Conservation (phyloP, 2,888 invertebrate species). For the Cecidostiba fungosa region DNA sequence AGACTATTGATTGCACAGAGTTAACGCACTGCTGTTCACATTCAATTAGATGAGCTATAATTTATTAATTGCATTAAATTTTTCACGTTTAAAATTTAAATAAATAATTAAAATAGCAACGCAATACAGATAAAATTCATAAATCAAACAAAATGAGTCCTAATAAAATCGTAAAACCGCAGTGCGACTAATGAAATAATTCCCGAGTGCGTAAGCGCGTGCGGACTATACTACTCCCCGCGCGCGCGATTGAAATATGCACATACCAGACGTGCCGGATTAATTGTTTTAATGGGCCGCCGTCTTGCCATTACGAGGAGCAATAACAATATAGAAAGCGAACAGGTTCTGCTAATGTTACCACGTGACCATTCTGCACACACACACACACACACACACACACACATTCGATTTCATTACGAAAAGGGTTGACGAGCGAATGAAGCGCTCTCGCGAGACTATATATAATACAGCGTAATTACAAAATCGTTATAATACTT, state of each 20-base stretch:
- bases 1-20: background rate
- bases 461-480: conserved; percentile 65
- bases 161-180: conserved; percentile 27
- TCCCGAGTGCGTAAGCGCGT: background rate
- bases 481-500: background rate
- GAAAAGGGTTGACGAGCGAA: conserved; percentile 72
- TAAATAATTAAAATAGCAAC: background rate
- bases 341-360: conserved; percentile 75
- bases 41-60: no score
- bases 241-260: conserved; percentile 56
- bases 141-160: conserved; percentile 16
- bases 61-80: no score
- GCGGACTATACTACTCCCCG: background rate
- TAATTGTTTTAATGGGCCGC: conserved; percentile 62
- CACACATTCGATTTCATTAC: conserved; percentile 75
- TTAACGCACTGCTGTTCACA: no score
- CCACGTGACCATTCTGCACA: conserved; percentile 73
- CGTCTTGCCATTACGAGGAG: conserved; percentile 70
- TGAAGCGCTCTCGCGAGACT: conserved; percentile 65
- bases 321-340: conserved; percentile 72
- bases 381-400: conserved; percentile 75
- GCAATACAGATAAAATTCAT: background rate
- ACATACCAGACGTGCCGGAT: conserved; percentile 61
- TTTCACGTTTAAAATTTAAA: no score
- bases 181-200: conserved; percentile 52